These are phyloP conservation scores for Indri indri DNA, from an alignment of 2,113 vertebrate genomes.

Conservation along the genomic window DNA sequence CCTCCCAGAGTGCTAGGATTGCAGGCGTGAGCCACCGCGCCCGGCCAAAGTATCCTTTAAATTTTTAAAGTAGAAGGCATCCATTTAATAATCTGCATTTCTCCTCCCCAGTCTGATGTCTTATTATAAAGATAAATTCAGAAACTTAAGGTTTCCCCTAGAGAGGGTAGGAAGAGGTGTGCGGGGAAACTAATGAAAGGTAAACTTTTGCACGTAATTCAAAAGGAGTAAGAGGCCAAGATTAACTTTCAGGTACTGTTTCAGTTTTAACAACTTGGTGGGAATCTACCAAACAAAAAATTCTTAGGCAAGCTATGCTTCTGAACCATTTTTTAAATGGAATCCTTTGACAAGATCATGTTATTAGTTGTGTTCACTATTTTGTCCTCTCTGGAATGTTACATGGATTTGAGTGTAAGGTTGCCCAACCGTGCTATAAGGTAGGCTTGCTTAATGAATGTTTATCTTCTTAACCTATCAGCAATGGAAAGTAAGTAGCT, in stretches of 20 bases:
- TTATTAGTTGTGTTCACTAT: background rate
- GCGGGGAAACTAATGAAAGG: background rate
- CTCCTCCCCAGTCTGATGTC: background rate
- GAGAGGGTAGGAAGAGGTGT: background rate
- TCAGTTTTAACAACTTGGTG: slow-evolving; percentile 29
- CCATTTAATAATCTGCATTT: slow-evolving; percentile 35
- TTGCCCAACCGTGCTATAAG: background rate
- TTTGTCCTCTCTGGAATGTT: background rate
- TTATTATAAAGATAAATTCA: slow-evolving; percentile 17
- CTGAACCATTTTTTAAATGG: background rate
- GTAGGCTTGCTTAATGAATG: slow-evolving; percentile 35
- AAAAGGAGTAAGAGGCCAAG: background rate
- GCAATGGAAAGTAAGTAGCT: slow-evolving; percentile 38
- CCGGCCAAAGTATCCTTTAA: slow-evolving; percentile 55
- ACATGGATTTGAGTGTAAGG: background rate
- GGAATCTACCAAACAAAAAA: background rate
- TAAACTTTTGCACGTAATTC: background rate
- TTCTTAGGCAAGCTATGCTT: background rate
- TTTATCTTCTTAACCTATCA: slow-evolving; percentile 53
- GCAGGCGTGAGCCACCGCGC: too few relatives aligned
- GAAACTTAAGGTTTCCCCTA: background rate
- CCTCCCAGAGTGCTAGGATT: too few relatives aligned
- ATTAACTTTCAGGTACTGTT: background rate
- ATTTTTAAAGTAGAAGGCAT: background rate
- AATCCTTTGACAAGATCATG: background rate